Evolutionary conservation across 2,888 invertebrate genomes (phyloP), one percentile per base, ranked within the genome.

Genomic region (Lepidonotus clava): DNA sequence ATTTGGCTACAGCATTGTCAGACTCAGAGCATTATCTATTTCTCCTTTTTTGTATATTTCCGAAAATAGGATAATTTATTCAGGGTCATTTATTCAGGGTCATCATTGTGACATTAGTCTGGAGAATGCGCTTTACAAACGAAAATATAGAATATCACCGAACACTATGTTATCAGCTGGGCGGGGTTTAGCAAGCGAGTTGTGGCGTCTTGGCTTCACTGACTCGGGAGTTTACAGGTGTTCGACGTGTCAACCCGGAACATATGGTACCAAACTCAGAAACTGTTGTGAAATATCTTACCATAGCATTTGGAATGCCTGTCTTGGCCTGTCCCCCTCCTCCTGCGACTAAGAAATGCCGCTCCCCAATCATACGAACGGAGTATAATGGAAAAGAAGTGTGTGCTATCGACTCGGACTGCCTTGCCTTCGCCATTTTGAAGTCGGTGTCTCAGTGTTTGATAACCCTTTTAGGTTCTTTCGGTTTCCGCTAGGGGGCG

Each of bases 301-400:
- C 98, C 95, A 99, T 98, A 94, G 98, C 98, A 96, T 99, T 99
- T 53, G 97, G 97, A 86, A 99, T 97, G 86, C 99, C 99, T 76
- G 99, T 99, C 94, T 98, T 98, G 24, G 98, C 97, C 53, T 98
- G 97, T 87, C 99, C 99, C 88, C 99, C 99, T 86, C 99, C 99
- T 86, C 99, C 99, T 89, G 98, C 99, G 80, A 99, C 98, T 88
- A 99, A 95, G 91, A 99, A 97, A 95, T 98, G 98, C 90, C 98
- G 96, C 94, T 97, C 97, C 41, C 97, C 97, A 87, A 99, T 95
- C 95, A 97, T 97, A 95, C 97, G 97, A 46, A 98, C 95, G 1
- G 97, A 96, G 94, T 98, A 99, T 88, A 98, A 95, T 5, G 99
- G 99, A 95, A 98, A 94, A 90, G 93, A 92, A 53, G 93, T 91